Percentiles rank a stretch among this genome's conserved stretches.
These are phyloP conservation scores for Falco peregrinus DNA, from an alignment of 2,797 vertebrate genomes.

Conservation along the genomic window DNA sequence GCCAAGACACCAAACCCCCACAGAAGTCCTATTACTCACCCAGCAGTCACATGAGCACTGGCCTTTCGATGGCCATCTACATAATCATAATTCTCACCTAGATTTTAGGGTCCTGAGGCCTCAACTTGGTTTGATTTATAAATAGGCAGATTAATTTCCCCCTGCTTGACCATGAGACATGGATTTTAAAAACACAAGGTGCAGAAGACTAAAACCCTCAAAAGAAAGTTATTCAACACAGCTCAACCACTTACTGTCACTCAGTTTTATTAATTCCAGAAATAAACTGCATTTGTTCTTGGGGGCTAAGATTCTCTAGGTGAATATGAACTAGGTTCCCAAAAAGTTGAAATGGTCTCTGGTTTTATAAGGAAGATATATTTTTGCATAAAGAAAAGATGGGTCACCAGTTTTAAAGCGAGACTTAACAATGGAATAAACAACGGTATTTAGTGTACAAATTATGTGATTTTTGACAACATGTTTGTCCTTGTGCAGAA, in stretches of 20 bases:
- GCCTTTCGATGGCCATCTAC: not conserved
- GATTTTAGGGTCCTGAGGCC: not conserved
- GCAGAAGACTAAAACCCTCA: not conserved
- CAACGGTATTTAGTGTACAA: fast-evolving
- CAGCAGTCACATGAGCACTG: not conserved
- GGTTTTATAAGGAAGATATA: not conserved
- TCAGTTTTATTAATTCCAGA: not conserved
- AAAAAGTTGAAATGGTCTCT: not conserved
- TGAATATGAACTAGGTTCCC: not conserved
- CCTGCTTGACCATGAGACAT: not conserved
- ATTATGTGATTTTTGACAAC: not conserved
- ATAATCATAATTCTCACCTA: not conserved
- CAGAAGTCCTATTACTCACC: conserved; percentile 4
- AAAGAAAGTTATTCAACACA: not conserved
- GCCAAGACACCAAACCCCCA: not conserved
- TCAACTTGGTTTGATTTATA: not conserved
- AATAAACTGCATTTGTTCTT: not conserved
- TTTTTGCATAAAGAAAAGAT: not conserved
- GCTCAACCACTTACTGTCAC: not conserved
- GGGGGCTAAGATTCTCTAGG: not conserved
- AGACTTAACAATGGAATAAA: not conserved
- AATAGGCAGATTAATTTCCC: not conserved
- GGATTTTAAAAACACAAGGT: not conserved
- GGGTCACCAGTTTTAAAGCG: not conserved
- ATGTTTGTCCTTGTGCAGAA: not conserved